These are phyloP conservation scores for Gulo gulo DNA, from an alignment of 2,113 vertebrate genomes.

Conservation along the genomic window DNA sequence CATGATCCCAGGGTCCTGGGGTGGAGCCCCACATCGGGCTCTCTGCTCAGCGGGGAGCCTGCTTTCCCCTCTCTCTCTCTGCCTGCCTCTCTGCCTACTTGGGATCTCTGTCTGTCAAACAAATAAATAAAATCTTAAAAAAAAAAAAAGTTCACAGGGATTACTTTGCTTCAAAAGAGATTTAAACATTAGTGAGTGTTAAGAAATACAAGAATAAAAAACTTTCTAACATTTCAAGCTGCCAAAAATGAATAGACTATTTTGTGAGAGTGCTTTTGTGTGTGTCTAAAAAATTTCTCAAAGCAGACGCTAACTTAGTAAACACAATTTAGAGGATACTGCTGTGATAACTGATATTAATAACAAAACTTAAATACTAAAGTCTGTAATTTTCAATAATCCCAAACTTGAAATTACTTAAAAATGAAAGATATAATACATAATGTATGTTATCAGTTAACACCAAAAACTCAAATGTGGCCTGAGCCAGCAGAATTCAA, in stretches of 20 bases:
- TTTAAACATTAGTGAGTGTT: background rate
- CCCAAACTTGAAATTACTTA: constrained; percentile 25
- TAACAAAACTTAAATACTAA: constrained; percentile 35
- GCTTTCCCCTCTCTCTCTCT: no score
- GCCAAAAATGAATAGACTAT: constrained; percentile 2
- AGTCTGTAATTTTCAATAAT: constrained; percentile 20
- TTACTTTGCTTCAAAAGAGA: constrained; percentile 38
- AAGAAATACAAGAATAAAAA: constrained; percentile 30
- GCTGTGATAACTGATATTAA: background rate
- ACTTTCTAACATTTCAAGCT: background rate
- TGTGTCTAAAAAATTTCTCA: constrained; percentile 14
- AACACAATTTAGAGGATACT: background rate
- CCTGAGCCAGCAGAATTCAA: background rate
- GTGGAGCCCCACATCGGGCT: no score
- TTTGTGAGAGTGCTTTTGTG: background rate
- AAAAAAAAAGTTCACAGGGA: background rate
- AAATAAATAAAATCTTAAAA: no score
- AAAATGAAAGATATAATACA: background rate
- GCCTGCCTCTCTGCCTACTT: no score
- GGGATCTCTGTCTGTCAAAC: no score
- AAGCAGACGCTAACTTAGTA: background rate
- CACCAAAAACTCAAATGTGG: background rate
- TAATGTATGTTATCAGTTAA: background rate
- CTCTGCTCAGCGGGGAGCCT: no score
- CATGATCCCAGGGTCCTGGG: no score